Base-by-base conservation (phyloP, 2,888 invertebrate genomes). In the Danaus chrysippus region DNA sequence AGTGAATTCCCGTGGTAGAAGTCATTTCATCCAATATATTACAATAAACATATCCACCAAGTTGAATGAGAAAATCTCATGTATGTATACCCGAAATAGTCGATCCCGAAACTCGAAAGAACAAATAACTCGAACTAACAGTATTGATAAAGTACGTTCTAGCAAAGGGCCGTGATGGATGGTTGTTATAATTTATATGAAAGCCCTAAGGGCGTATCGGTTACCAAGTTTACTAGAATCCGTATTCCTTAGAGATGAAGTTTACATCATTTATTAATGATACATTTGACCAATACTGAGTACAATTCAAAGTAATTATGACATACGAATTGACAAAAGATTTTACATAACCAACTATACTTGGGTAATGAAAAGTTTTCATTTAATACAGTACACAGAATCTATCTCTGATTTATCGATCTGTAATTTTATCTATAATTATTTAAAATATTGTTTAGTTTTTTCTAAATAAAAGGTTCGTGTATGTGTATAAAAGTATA, bases 131-230 rank as follows among this genome's bases (percentile, higher is more conserved):
- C 79, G 79, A 86, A 85, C 86, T 86, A 84, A 82, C 82, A 82
- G 84, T 88, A 87, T 87, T 84, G 82, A 87, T 89, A 88, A 87
- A 84, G 79, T 82, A 86, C 85, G 85, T 87, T 82, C 83, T 76
- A 89, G 90, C 89, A 87, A 84, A 89, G 90, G 87, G 70, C 81
- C 61, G 86, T 91, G 90, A 91, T 91, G 84, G 90, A 91, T 91
- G 89, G 90, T 81, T 84, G 83, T 87, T 83, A 88, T 90, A 89
- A 90, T 88, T 89, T 86, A 87, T 87, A 85, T 79, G 80, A 88
- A 91, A 87, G 84, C 90, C 90, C 90, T 87, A 79, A 87, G 90
- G 90, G 84, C 90, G 86, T 86, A 91, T 91, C 90, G 88, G 86
- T 91, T 90, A 90, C 77, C 77, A 89, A 87, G 82, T 88, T 89